Percentiles rank a stretch among this genome's conserved stretches.
Evolutionary conservation across 2,888 invertebrate genomes (phyloP).

Genomic region (Subacronicta megacephala): DNA sequence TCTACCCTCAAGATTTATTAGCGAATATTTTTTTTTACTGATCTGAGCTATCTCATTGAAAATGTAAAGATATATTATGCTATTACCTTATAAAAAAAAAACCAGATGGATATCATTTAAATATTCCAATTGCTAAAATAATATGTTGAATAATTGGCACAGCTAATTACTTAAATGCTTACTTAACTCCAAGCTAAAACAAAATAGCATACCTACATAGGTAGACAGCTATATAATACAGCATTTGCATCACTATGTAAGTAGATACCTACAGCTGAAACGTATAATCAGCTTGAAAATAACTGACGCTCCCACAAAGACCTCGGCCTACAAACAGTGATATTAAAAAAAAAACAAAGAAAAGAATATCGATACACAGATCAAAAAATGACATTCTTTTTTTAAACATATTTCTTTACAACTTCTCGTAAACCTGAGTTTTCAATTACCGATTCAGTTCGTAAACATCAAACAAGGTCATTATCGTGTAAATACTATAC

Average conservation of each 20-base stretch:
- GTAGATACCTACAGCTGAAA: constrained; percentile 11
- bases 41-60: no score
- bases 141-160: no score
- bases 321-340: constrained; percentile 40
- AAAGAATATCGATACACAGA: constrained; percentile 19
- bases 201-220: background rate
- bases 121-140: no score
- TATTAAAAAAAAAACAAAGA: constrained; percentile 12
- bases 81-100: no score
- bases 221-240: constrained; percentile 15
- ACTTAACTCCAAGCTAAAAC: background rate
- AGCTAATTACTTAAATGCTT: no score
- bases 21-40: no score
- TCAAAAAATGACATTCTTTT: constrained; percentile 14
- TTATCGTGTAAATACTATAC: constrained; percentile 15
- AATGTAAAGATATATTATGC: no score
- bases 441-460: constrained; percentile 39
- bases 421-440: constrained; percentile 30
- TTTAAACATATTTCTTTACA: constrained; percentile 12
- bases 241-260: constrained; percentile 24
- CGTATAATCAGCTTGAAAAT: constrained; percentile 36
- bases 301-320: constrained; percentile 27
- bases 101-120: no score
- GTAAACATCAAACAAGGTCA: constrained; percentile 54
- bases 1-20: no score